Conservation (phyloP, 2,797 vertebrate genomes). For the Thalassophryne amazonica region DNA sequence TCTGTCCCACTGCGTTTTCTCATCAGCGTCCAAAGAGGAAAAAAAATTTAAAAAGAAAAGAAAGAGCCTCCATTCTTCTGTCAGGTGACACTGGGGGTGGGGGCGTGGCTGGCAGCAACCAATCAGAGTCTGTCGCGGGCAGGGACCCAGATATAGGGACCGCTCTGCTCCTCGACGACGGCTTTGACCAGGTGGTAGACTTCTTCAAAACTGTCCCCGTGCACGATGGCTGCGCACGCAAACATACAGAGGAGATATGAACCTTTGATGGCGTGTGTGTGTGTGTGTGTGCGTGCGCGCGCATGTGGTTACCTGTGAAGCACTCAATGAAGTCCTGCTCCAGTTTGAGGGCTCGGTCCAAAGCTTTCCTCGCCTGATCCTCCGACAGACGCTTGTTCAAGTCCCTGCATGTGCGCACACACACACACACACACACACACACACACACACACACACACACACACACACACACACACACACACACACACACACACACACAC, state of each 20-base stretch:
- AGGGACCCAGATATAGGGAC: slow-evolving; percentile 89
- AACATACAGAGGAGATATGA: slow-evolving; percentile 22
- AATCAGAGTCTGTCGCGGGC: slow-evolving; percentile 77
- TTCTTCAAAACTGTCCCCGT: slow-evolving; percentile 90
- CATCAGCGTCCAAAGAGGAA: background rate
- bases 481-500: no score
- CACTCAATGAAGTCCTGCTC: slow-evolving; percentile 92
- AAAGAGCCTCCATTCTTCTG: background rate
- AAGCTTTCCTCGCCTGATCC: slow-evolving; percentile 88
- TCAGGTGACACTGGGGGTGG: background rate
- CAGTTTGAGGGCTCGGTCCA: slow-evolving; percentile 87
- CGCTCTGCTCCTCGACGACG: slow-evolving; percentile 89
- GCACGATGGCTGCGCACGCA: slow-evolving; percentile 78
- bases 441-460: background rate
- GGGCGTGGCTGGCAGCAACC: background rate
- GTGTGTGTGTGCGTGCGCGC: no score
- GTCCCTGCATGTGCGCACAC: slow-evolving; percentile 69
- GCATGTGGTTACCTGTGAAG: slow-evolving; percentile 80
- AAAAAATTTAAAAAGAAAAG: slow-evolving; percentile 7
- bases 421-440: slow-evolving; percentile 10
- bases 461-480: no score
- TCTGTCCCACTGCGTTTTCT: background rate
- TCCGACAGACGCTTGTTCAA: slow-evolving; percentile 90
- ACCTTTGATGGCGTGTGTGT: no score
- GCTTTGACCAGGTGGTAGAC: slow-evolving; percentile 86